A percentile compares a stretch with the other conserved stretches of the same genome.
These are phyloP conservation scores for Parasteatoda lunata DNA, from an alignment of 2,888 invertebrate species.

Conservation along the genomic window DNA sequence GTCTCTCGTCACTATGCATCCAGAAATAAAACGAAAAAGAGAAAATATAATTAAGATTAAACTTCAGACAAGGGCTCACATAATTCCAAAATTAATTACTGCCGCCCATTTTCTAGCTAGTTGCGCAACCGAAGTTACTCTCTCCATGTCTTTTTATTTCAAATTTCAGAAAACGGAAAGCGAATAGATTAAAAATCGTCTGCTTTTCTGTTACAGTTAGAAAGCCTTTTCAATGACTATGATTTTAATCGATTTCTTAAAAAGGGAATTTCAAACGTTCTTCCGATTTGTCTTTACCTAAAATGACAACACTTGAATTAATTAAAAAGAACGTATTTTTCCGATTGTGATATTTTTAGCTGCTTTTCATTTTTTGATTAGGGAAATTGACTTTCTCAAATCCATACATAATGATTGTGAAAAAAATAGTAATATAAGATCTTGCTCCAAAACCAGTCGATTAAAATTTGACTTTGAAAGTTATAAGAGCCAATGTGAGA, in stretches of 20 bases:
- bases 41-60: conserved; percentile 67
- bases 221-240: conserved; percentile 54
- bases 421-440: neutral
- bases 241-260: conserved; percentile 64
- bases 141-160: conserved; percentile 6
- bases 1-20: conserved; percentile 16
- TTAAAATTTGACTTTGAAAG: neutral
- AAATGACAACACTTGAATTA: conserved; percentile 43
- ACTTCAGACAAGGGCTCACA: conserved; percentile 63
- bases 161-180: conserved; percentile 28
- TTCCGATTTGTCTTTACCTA: conserved; percentile 51
- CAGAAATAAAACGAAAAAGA: conserved; percentile 38
- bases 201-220: conserved; percentile 23
- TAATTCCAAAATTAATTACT: conserved; percentile 67
- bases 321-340: conserved; percentile 65
- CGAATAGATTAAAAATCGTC: conserved; percentile 60
- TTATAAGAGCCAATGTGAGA: neutral
- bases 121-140: neutral
- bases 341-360: conserved; percentile 49
- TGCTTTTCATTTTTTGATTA: conserved; percentile 58
- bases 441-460: neutral
- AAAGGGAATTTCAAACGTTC: conserved; percentile 56
- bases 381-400: conserved; percentile 21
- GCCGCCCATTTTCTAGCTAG: conserved; percentile 14
- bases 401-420: neutral